phyloP scores from a whole-genome alignment of 2,113 vertebrate species.

The Barnardius zonarius region DNA sequence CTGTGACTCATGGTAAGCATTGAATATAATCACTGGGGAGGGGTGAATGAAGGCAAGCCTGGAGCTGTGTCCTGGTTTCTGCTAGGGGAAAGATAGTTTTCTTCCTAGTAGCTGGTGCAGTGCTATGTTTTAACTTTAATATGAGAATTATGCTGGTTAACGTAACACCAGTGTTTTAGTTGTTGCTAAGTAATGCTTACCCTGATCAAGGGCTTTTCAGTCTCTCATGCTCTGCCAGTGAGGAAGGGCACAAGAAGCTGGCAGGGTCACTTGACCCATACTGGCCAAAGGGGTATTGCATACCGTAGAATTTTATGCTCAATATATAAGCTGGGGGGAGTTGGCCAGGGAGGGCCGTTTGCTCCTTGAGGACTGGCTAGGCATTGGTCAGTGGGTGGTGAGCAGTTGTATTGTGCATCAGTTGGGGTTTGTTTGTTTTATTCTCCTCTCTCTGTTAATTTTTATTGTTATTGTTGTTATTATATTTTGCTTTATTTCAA shows the following conservation, averaged over 20 bases:
- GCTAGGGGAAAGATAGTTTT: not conserved
- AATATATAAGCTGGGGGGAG: not conserved
- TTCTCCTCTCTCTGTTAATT: not conserved
- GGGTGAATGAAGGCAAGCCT: not conserved
- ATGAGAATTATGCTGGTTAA: not conserved
- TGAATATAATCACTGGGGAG: not conserved
- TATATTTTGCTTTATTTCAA: not conserved
- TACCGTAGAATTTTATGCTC: not conserved
- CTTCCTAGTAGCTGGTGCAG: not conserved
- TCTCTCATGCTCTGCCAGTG: not conserved
- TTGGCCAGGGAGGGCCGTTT: not conserved
- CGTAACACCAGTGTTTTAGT: not conserved
- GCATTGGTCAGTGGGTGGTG: not conserved
- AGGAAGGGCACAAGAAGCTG: not conserved
- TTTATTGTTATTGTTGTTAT: not conserved
- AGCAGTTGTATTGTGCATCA: not conserved
- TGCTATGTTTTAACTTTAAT: not conserved
- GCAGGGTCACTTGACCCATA: not conserved
- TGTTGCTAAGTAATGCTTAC: not conserved
- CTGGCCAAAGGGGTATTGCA: not conserved
- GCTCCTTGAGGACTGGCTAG: not conserved
- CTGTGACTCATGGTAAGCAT: not conserved
- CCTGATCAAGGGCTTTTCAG: not conserved
- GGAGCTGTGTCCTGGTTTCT: not conserved
- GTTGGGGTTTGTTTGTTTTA: not conserved